Conservation (phyloP, 2,888 invertebrate genomes). For the Dicyrtomina minuta region DNA sequence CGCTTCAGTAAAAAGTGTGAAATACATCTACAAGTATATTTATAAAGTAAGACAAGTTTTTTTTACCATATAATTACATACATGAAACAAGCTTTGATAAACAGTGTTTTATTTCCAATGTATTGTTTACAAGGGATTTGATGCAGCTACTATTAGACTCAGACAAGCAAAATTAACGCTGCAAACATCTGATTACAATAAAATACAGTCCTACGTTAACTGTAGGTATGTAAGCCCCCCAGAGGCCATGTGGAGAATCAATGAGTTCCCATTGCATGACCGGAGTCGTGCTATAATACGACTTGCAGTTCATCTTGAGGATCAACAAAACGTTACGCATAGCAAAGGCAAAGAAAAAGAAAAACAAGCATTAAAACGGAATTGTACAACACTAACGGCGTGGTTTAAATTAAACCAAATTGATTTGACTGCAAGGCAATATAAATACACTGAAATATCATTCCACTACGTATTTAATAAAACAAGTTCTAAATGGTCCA, state of each 20-base stretch:
- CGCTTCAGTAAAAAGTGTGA: too few relatives aligned
- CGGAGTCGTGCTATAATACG: conserved; percentile 54
- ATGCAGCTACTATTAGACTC: too few relatives aligned
- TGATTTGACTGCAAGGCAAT: not conserved
- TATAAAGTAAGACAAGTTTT: too few relatives aligned
- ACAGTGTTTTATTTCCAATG: too few relatives aligned
- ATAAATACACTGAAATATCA: conserved; percentile 12
- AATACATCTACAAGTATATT: too few relatives aligned
- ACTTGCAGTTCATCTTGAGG: conserved; percentile 56
- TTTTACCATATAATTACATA: too few relatives aligned
- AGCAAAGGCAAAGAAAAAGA: conserved; percentile 41
- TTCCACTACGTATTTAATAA: too few relatives aligned
- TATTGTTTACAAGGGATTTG: too few relatives aligned
- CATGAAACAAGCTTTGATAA: too few relatives aligned
- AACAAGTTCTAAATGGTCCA: not conserved
- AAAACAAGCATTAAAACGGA: conserved; percentile 14
- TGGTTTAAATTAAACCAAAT: conserved; percentile 31
- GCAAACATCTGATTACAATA: too few relatives aligned
- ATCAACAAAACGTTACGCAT: conserved; percentile 49
- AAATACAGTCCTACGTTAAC: too few relatives aligned
- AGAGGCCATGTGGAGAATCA: conserved; percentile 55
- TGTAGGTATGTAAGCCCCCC: conserved; percentile 54
- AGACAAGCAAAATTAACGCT: too few relatives aligned
- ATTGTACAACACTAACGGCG: conserved; percentile 50
- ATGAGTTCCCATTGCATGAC: conserved; percentile 53